Conservation (phyloP, 1,140 invertebrate genomes). For the Nymphalis io region DNA sequence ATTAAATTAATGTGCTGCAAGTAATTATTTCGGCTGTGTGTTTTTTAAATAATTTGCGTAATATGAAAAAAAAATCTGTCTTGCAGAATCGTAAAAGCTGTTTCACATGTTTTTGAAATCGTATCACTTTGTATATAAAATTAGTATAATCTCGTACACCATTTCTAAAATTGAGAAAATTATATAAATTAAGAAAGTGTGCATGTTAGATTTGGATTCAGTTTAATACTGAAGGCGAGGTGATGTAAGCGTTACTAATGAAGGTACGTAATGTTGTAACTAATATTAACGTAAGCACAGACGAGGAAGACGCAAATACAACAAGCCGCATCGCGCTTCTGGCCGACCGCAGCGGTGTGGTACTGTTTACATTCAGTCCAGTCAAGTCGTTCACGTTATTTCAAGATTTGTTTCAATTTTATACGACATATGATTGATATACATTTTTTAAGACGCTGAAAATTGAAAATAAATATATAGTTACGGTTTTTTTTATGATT, state of each 20-base stretch:
- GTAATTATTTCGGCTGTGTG: not conserved
- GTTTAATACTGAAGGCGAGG: conserved; percentile 42
- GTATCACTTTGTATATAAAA: not conserved
- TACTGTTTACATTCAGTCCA: conserved; percentile 79
- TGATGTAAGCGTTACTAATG: conserved; percentile 56
- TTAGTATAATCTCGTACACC: not conserved
- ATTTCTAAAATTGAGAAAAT: not conserved
- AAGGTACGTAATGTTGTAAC: conserved; percentile 55
- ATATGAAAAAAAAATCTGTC: not conserved
- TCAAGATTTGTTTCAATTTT: not conserved
- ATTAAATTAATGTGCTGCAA: too few relatives aligned
- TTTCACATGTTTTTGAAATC: not conserved
- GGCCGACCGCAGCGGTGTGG: conserved; percentile 53
- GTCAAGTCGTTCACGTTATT: conserved; percentile 33
- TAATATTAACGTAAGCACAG: conserved; percentile 60
- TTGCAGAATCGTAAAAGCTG: not conserved
- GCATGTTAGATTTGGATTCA: conserved; percentile 34
- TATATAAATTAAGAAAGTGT: conserved; percentile 14
- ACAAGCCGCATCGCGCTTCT: conserved; percentile 66
- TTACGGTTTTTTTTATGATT: not conserved
- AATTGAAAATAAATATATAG: not conserved
- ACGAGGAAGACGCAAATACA: conserved; percentile 76
- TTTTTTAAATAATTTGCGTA: not conserved
- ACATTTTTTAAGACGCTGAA: too few relatives aligned
- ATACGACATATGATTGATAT: not conserved